These are phyloP conservation scores for Drosophila yakuba DNA, from an alignment of 1,140 invertebrate species.

Conservation along the genomic window DNA sequence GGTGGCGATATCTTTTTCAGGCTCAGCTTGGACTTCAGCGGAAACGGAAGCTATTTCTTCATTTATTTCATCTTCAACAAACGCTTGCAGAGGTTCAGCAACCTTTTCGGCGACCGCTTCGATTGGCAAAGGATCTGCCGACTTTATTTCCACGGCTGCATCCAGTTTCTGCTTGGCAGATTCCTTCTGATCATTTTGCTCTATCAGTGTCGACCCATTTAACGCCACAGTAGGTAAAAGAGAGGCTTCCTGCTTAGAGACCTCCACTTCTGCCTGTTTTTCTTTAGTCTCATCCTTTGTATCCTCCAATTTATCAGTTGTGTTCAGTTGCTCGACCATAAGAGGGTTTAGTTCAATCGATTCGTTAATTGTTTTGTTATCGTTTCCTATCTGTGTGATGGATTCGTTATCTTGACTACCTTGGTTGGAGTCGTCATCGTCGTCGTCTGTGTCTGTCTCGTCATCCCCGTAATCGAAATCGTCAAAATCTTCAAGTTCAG, in stretches of 20 bases:
- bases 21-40: background rate
- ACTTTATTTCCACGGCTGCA: background rate
- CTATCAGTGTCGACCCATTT: background rate
- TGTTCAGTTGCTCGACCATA: background rate
- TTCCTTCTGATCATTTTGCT: background rate
- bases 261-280: background rate
- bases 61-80: background rate
- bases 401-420: constrained; percentile 42
- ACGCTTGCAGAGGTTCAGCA: background rate
- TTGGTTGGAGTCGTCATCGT: constrained; percentile 37
- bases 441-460: constrained; percentile 19
- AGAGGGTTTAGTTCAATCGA: constrained; percentile 1
- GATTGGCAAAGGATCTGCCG: background rate
- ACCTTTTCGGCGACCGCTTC: background rate
- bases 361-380: constrained; percentile 30
- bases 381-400: constrained; percentile 13
- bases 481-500: constrained; percentile 33
- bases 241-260: background rate
- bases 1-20: background rate
- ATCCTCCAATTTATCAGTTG: constrained; percentile 5
- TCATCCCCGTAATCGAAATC: constrained; percentile 55
- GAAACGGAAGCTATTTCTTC: background rate
- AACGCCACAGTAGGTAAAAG: background rate
- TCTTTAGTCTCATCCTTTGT: background rate
- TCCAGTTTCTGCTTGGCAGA: background rate